Conservation (phyloP, 2,888 invertebrate species). For the Oithona nana region DNA sequence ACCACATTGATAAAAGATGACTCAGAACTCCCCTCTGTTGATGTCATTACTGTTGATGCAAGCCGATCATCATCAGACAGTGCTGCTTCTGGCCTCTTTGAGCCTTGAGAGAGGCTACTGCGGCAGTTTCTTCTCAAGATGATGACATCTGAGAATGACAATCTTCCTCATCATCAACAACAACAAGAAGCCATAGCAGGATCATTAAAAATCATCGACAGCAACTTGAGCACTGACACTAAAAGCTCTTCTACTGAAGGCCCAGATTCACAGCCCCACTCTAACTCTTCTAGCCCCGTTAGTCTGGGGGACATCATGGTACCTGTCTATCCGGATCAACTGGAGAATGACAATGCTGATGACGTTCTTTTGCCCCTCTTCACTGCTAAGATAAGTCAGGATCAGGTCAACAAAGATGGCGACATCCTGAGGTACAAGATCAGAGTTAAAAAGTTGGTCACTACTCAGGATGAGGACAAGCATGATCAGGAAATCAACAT, state of each 20-base stretch:
- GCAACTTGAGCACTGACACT: too few species aligned
- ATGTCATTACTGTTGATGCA: too few species aligned
- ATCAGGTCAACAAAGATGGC: conserved; percentile 24
- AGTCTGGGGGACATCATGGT: background rate
- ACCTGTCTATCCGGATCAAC: background rate
- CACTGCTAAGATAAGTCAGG: conserved; percentile 22
- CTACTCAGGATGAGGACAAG: background rate
- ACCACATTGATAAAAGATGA: too few species aligned
- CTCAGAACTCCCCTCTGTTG: too few species aligned
- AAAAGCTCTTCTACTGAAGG: conserved; percentile 3
- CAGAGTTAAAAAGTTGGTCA: conserved; percentile 22
- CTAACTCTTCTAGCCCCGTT: background rate
- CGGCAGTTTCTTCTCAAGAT: too few species aligned
- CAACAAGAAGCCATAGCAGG: background rate
- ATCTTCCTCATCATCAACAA: too few species aligned
- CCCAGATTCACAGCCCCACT: conserved; percentile 1
- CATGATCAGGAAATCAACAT: conserved; percentile 19
- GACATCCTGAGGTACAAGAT: conserved; percentile 24
- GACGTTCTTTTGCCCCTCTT: conserved; percentile 20
- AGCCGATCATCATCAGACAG: too few species aligned
- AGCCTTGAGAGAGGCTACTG: too few species aligned
- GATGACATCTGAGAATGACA: too few species aligned
- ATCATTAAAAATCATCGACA: too few species aligned
- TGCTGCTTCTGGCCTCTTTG: too few species aligned
- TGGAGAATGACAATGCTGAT: background rate